A percentile compares a stretch with the other conserved stretches of the same genome.
Evolutionary conservation across 2,888 invertebrate species (phyloP).

Genomic region (Capitulum mitella): DNA sequence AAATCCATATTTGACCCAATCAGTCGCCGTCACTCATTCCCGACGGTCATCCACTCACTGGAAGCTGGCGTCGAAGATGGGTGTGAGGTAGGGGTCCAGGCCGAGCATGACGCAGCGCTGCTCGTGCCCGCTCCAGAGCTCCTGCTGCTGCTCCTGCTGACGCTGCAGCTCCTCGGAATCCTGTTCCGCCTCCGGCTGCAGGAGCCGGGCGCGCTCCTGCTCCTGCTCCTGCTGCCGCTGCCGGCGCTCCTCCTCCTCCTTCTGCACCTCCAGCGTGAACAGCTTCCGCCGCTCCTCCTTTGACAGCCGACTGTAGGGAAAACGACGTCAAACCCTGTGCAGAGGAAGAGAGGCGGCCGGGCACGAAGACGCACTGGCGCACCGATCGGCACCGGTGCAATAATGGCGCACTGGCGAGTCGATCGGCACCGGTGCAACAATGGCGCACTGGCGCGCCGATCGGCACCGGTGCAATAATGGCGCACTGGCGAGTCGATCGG

Average conservation of each 20-base stretch:
- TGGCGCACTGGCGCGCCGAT: no score
- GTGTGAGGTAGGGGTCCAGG: slow-evolving; percentile 52
- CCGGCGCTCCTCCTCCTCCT: slow-evolving; percentile 56
- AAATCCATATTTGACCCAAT: no score
- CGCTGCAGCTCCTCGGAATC: neutral
- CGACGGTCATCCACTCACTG: no score
- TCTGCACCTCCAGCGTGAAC: slow-evolving; percentile 72
- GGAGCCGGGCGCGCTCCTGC: neutral
- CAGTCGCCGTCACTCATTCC: no score
- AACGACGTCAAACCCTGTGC: neutral
- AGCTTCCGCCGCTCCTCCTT: slow-evolving; percentile 71
- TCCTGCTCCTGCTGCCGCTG: neutral
- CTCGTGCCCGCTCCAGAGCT: slow-evolving; percentile 55
- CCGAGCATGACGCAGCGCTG: slow-evolving; percentile 52
- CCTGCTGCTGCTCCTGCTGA: slow-evolving; percentile 47
- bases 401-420: no score
- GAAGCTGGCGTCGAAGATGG: slow-evolving; percentile 44
- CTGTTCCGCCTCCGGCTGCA: neutral
- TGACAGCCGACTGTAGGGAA: slow-evolving; percentile 30
- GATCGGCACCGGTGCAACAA: no score
- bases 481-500: no score
- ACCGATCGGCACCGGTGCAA: no score
- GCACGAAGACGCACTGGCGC: no score
- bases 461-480: no score
- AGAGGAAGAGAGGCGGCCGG: neutral